These are phyloP conservation scores for Pseudopleuronectes americanus DNA, from an alignment of 2,797 vertebrate genomes.

Conservation along the genomic window DNA sequence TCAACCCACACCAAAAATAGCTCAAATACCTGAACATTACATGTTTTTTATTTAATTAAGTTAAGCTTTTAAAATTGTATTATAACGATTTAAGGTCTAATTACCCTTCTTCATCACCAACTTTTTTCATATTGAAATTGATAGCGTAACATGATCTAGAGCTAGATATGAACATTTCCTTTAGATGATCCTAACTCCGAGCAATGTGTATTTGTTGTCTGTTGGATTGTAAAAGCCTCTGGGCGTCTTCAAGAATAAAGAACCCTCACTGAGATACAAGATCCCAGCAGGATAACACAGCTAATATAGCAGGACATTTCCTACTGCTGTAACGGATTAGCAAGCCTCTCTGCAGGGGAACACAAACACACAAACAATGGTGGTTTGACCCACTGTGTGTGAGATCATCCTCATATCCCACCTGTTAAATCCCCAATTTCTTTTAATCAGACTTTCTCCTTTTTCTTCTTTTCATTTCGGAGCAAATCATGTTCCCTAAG, in stretches of 20 bases:
- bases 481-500: background rate
- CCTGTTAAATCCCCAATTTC: slow-evolving; percentile 19
- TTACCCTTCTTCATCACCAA: background rate
- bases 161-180: background rate
- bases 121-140: background rate
- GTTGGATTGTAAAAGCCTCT: slow-evolving; percentile 41
- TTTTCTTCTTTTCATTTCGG: background rate
- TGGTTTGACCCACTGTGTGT: slow-evolving; percentile 19
- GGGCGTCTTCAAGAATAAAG: slow-evolving; percentile 57
- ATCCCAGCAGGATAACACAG: slow-evolving; percentile 68
- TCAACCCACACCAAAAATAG: slow-evolving; percentile 9
- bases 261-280: slow-evolving; percentile 51
- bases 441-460: slow-evolving; percentile 1
- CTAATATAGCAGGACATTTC: slow-evolving; percentile 67
- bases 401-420: slow-evolving; percentile 43
- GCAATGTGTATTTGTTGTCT: slow-evolving; percentile 42
- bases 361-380: slow-evolving; percentile 58
- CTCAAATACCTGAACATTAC: background rate
- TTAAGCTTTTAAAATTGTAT: background rate
- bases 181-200: slow-evolving; percentile 27
- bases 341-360: slow-evolving; percentile 58
- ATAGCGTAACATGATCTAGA: background rate
- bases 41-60: background rate
- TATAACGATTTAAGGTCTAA: background rate
- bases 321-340: slow-evolving; percentile 61